Conservation (phyloP, 2,797 vertebrate species). For the Trichosurus vulpecula region DNA sequence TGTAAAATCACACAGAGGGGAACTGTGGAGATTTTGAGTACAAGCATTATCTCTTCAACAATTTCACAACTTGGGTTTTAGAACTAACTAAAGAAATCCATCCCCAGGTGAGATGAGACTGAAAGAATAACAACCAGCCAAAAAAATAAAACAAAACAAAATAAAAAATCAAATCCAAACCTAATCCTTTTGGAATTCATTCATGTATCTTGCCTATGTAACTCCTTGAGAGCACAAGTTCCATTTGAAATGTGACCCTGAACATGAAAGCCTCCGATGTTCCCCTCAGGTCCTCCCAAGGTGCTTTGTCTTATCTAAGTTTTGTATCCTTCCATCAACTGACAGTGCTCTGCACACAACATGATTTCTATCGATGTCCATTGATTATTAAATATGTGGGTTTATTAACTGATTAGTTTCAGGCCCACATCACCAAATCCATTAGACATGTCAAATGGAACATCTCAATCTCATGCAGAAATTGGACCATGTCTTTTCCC, state of each 20-base stretch:
- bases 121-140: too few relatives aligned
- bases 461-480: not conserved
- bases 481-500: not conserved
- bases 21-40: too few relatives aligned
- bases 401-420: not conserved
- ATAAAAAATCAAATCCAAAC: too few relatives aligned
- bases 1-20: too few relatives aligned
- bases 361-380: not conserved
- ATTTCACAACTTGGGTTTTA: not conserved
- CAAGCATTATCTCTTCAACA: too few relatives aligned
- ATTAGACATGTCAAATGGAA: not conserved
- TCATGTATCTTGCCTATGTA: not conserved
- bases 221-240: not conserved
- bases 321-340: not conserved
- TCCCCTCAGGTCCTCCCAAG: not conserved
- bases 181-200: not conserved
- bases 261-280: not conserved
- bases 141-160: too few relatives aligned
- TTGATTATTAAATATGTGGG: not conserved
- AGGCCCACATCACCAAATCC: not conserved
- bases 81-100: not conserved
- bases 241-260: too few relatives aligned
- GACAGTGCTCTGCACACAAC: not conserved
- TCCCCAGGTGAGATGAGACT: too few relatives aligned
- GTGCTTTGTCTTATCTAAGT: not conserved